Base-by-base conservation (phyloP, 1,140 invertebrate genomes). In the Fopius arisanus region DNA sequence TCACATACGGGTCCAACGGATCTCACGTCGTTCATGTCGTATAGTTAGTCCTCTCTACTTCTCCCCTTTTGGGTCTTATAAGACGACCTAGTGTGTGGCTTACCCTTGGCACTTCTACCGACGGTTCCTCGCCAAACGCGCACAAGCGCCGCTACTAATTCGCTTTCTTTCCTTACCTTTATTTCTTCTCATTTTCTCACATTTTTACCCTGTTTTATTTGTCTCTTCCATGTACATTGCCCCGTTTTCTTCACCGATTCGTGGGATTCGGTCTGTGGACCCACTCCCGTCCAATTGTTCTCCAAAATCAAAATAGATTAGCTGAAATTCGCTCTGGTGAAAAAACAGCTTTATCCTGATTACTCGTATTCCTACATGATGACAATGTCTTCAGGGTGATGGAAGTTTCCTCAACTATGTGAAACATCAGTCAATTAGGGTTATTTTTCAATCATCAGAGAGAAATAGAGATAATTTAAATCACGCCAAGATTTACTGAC, bases 1-100 rank as follows among this genome's bases (percentile, higher is more conserved):
- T 80, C 81, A 77, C 79, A 85, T 84, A 83, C 84, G 84, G 84
- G 84, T 83, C 82, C 82, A 85, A 84, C 81, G 81, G 81, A 83
- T 84, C 84, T 82, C 81, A 82, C 81, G 78, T 82, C 78, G 70
- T 74, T 54, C 31, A 69, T 31, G 68, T 70, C 51, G 69, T 43
- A 29, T 33, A 54, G 23, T 21, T 70, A 21, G 26, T 69, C 29
- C 31, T 40, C 16, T n/a, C 31, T 65, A 77, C 78, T 78, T 81
- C 79, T 78, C 75, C 78, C 77, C 78, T 81, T 80, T 77, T 80
- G 72, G 33, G 26, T 59, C 29, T 70, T 54, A 65, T 23, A 71
- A 26, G 26, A 37, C 19, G 54, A 41, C 43, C n/a, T 51, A 51
- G 43, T 51, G 40, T 40, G 69, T 65, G 69, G 40, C 70, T 72